Base-by-base conservation (phyloP, 1,140 invertebrate genomes). In the Papilio polyxenes region DNA sequence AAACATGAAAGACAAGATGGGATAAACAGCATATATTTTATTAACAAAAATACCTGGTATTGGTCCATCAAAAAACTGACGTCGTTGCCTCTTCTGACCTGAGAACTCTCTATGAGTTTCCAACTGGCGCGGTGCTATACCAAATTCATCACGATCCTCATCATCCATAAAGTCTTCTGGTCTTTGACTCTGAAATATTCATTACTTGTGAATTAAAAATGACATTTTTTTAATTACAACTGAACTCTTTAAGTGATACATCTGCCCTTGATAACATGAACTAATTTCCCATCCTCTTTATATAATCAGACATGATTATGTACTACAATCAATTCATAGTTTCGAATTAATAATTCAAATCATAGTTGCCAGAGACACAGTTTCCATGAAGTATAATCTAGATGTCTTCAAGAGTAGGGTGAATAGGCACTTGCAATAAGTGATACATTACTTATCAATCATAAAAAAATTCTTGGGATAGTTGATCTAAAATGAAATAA, bases 131-230 rank as follows among this genome's bases (percentile, higher is more conserved):
- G 98, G 98, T 8, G 99, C 99, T 85, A 99, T 99, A 80, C 99
- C 99, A 95, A 98, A 98, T 90, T 98, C 98, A 37, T 97, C 96
- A 44, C 98, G 95, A 94, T 99, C 99, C 93, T 99, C 99, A 40
- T 99, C 98, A 95, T 99, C 99, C 99, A 99, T 99, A 92, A 98
- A 99, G 95, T 99, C 98, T 94, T 99, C 97, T 1, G 98, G 97
- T 86, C 95, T 95, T 90, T 97, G 97, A 80, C 65, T 89, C 93
- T 94, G 80, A 8, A 76, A 83, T 1, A 85, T 69, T 62, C 13
- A 51, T 49, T 53, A 44, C 53, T 56, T 53, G 49, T 13, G 0
- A 49, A 49, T 15, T 17, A 82, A 48, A 80, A 7, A 49, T 53
- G 13, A n/a, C 13, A 23, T 37, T 51, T 11, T 51, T 59, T 75